Percentiles rank a stretch among this genome's conserved stretches.
Evolutionary conservation across 2,888 invertebrate genomes (phyloP).

Genomic region (Drosophila antonietae): DNA sequence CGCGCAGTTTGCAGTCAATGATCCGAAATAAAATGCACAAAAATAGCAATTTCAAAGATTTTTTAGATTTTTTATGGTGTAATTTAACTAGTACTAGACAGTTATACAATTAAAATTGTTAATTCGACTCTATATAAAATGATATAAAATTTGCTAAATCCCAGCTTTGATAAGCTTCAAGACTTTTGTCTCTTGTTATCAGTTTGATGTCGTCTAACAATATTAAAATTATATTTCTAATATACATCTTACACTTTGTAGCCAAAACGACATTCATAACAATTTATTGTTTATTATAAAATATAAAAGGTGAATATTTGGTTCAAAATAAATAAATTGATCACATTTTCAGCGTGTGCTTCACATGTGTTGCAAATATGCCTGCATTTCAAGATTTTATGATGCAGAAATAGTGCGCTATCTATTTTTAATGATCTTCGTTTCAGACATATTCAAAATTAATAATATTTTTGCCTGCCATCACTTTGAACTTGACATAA

Average conservation of each 20-base stretch:
- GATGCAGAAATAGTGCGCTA: neutral
- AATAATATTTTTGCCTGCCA: neutral
- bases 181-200: too few species aligned
- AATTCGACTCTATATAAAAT: neutral
- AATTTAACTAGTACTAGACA: neutral
- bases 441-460: neutral
- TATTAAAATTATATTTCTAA: too few species aligned
- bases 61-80: neutral
- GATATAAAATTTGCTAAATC: neutral
- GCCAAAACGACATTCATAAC: too few species aligned
- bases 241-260: too few species aligned
- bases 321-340: neutral
- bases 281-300: too few species aligned
- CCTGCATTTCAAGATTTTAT: neutral
- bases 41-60: neutral
- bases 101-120: neutral
- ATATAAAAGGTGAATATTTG: neutral
- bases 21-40: constrained; percentile 8
- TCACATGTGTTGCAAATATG: neutral
- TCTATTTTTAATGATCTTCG: neutral
- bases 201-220: too few species aligned
- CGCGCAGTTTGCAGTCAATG: constrained; percentile 20
- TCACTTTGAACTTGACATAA: neutral
- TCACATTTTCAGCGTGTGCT: neutral
- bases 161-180: neutral